A percentile compares a stretch with the other conserved stretches of the same genome.
Conservation (phyloP, 1,140 invertebrate genomes). For the Drosophila funebris region DNA sequence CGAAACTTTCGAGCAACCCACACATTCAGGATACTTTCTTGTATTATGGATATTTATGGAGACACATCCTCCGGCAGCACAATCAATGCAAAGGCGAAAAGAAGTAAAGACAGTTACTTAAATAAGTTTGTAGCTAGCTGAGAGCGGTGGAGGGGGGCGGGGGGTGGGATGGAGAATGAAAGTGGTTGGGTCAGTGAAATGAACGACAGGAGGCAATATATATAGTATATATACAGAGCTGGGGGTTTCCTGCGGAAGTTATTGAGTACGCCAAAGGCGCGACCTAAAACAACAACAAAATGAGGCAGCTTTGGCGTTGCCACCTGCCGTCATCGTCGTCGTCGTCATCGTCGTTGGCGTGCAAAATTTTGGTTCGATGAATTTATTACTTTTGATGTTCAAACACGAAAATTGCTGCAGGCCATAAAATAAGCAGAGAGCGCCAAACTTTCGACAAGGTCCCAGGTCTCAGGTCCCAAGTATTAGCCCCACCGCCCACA, state of each 20-base stretch:
- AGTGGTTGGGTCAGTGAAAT: constrained; percentile 22
- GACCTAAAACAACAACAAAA: constrained; percentile 67
- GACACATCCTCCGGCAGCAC: constrained; percentile 2
- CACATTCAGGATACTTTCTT: constrained; percentile 15
- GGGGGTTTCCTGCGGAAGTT: constrained; percentile 35
- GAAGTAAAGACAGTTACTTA: constrained; percentile 66
- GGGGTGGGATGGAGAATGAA: not conserved
- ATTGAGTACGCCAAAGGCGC: constrained; percentile 54
- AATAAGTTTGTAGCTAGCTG: constrained; percentile 61
- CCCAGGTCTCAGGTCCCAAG: not conserved
- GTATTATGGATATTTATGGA: constrained; percentile 41
- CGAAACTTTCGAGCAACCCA: constrained; percentile 35
- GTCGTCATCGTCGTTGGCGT: constrained; percentile 8
- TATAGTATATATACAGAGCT: too few species aligned
- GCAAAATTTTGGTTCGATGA: constrained; percentile 71
- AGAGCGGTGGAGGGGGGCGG: not conserved
- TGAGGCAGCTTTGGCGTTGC: constrained; percentile 6
- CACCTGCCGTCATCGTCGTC: constrained; percentile 9
- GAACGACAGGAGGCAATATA: constrained; percentile 28
- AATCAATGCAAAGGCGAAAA: constrained; percentile 61
- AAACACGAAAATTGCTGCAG: constrained; percentile 81
- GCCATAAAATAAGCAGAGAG: constrained; percentile 70
- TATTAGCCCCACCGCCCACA: not conserved
- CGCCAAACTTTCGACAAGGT: constrained; percentile 40
- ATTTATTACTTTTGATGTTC: constrained; percentile 82